Percentiles rank a stretch among this genome's conserved stretches.
These are phyloP conservation scores for Rhyacophila brunnea DNA, from an alignment of 1,140 invertebrate species.

Conservation along the genomic window DNA sequence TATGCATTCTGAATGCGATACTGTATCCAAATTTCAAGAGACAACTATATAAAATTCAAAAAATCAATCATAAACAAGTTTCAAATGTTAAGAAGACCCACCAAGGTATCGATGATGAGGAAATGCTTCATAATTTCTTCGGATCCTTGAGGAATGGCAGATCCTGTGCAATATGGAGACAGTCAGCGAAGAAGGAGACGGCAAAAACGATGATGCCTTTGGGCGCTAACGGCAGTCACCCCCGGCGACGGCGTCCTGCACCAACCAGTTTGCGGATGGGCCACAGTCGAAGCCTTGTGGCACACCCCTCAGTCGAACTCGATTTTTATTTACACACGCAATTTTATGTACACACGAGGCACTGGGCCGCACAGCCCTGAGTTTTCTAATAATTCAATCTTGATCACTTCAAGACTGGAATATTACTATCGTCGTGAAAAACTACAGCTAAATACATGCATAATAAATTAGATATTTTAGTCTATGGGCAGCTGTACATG, in stretches of 20 bases:
- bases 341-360: constrained; percentile 15
- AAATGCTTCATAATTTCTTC: no score
- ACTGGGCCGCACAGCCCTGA: constrained; percentile 30
- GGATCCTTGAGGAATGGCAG: no score
- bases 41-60: no score
- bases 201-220: constrained; percentile 1
- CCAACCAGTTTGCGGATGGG: no score
- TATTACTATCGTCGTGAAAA: constrained; percentile 28
- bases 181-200: constrained; percentile 8
- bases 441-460: constrained; percentile 29
- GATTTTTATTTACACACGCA: constrained; percentile 21
- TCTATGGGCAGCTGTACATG: constrained; percentile 28
- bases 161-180: neutral
- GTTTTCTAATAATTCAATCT: constrained; percentile 9
- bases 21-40: no score
- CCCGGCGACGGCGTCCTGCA: neutral
- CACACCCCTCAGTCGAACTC: neutral
- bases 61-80: no score
- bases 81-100: no score
- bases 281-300: constrained; percentile 5
- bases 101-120: no score
- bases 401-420: no score
- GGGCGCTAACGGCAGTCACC: constrained; percentile 15
- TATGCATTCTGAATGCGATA: no score
- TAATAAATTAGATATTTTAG: constrained; percentile 35